These are phyloP conservation scores for Caenorhabditis parvicauda DNA, from an alignment of 2,888 invertebrate genomes.

Conservation along the genomic window DNA sequence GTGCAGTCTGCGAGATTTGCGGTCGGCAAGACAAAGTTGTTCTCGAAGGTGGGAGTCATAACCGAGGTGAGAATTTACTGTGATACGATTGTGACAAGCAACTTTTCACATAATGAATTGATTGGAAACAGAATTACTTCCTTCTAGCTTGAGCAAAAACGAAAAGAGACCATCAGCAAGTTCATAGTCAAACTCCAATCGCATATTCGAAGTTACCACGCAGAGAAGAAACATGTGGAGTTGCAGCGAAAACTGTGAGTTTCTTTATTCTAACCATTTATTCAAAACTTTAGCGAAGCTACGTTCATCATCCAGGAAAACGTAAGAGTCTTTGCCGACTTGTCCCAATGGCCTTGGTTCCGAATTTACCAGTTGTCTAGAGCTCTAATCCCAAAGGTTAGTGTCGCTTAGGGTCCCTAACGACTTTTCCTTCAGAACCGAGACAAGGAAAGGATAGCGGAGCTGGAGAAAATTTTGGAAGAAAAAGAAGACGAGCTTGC, in stretches of 20 bases:
- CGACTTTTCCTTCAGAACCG: constrained; percentile 11
- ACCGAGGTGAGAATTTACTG: constrained; percentile 51
- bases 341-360: constrained; percentile 55
- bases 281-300: constrained; percentile 28
- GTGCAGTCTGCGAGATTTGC: constrained; percentile 39
- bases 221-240: constrained; percentile 22
- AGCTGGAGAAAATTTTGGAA: constrained; percentile 20
- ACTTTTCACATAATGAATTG: not conserved
- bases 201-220: constrained; percentile 39
- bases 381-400: constrained; percentile 43
- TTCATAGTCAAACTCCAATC: constrained; percentile 50
- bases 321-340: constrained; percentile 35
- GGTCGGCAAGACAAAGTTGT: constrained; percentile 53
- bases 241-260: constrained; percentile 29
- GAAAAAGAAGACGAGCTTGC: constrained; percentile 11
- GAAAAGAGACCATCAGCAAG: constrained; percentile 25
- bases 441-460: constrained; percentile 23
- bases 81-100: not conserved
- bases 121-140: not conserved
- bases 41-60: constrained; percentile 57
- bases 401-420: not conserved
- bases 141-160: constrained; percentile 27
- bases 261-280: constrained; percentile 2
- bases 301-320: constrained; percentile 48
- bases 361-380: constrained; percentile 39